Evolutionary conservation across 1,140 invertebrate genomes (phyloP), one percentile per base, ranked within the genome.

Genomic region (Pissodes strobi): DNA sequence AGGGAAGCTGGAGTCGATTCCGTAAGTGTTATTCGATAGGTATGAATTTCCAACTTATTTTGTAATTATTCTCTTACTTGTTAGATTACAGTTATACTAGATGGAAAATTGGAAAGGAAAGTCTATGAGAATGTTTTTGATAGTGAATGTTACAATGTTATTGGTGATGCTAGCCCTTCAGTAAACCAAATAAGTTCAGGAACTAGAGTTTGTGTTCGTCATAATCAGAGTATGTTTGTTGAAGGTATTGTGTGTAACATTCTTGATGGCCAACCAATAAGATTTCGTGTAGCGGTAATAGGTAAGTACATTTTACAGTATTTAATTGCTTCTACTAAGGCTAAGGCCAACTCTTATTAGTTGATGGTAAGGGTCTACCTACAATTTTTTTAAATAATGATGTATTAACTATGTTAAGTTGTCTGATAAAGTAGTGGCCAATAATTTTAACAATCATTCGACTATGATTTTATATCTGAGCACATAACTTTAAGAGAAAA

Each of bases 121-220:
- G 82, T 85, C 79, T 79, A 82, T 72, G 82, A 79, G 76, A 87
- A 91, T 78, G 83, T 91, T 59, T 85, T 94, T 70, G 88, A 88
- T 72, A 81, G 83, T 67, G 87, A 90, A 69, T 90, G 90, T 75
- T 91, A 86, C 78, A 91, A 95, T 79, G 87, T 98, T 69, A 95
- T 98, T 70, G 88, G 92, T 77, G 94, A 98, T 79, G 92, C 94
- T 67, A 91, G 92, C 78, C 95, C 95, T 25, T 88, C 90, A 69
- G 84, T 89, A 55, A 88, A 85, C 45, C 89, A 93, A 83, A 86
- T 75, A 78, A 85, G 74, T 19, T 56, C 79, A 39, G 79, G 79
- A 15, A 79, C 78, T 34, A 74, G 80, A 13, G 81, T 83, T 46
- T 83, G 81, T 74, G 81, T 83, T 13, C 78, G 81, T 0, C 80